Evolutionary conservation across 2,113 vertebrate species (phyloP).

Genomic region (Puntigrus tetrazona): DNA sequence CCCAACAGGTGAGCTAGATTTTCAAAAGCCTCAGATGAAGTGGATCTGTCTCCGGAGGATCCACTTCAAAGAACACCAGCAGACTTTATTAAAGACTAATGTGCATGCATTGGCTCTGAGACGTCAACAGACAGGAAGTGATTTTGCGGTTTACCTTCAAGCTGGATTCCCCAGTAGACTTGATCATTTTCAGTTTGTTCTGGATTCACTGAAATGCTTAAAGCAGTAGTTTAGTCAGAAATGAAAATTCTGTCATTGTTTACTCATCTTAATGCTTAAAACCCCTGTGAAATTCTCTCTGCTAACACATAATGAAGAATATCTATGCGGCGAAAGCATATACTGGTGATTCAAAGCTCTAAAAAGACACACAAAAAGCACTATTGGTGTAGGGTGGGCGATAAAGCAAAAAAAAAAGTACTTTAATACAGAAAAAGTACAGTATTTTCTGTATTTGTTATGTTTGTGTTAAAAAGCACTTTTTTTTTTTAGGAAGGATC

Average conservation of each 20-base stretch:
- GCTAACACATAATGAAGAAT: background rate
- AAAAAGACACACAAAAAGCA: too few relatives aligned
- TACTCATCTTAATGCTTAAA: background rate
- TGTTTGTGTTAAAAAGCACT: too few relatives aligned
- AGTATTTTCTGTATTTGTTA: too few relatives aligned
- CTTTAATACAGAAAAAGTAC: too few relatives aligned
- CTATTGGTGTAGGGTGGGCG: too few relatives aligned
- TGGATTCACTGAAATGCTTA: constrained; percentile 6
- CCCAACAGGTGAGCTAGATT: constrained; percentile 44
- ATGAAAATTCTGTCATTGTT: constrained; percentile 5
- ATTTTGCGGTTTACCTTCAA: constrained; percentile 38
- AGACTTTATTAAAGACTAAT: constrained; percentile 49
- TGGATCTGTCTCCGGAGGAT: constrained; percentile 33
- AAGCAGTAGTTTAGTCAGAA: background rate
- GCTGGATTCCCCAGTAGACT: constrained; percentile 1
- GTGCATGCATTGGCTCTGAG: constrained; percentile 5
- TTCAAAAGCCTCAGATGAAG: constrained; percentile 40
- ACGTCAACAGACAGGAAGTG: constrained; percentile 26
- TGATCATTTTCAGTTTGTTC: constrained; percentile 13
- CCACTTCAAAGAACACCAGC: constrained; percentile 45
- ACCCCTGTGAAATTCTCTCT: background rate
- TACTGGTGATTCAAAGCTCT: background rate
- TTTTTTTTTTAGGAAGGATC: too few relatives aligned
- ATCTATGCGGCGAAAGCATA: background rate
- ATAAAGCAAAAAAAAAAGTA: too few relatives aligned